Conservation (phyloP, 2,113 vertebrate species). For the Lophius piscatorius region DNA sequence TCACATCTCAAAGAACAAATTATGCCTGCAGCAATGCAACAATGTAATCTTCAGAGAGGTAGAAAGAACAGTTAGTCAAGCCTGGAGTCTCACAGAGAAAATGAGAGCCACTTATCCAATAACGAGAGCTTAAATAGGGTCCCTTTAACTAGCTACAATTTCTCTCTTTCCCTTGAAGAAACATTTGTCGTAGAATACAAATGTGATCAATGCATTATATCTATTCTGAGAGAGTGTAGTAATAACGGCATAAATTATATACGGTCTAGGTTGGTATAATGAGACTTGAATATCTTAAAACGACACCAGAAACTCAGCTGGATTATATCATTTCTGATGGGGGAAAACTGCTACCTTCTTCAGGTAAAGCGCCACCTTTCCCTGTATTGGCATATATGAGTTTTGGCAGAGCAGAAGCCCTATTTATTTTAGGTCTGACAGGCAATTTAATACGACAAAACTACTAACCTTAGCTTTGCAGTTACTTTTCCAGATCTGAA, state of each 20-base stretch:
- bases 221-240: slow-evolving; percentile 77
- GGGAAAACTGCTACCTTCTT: slow-evolving; percentile 72
- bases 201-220: slow-evolving; percentile 82
- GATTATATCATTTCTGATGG: slow-evolving; percentile 80
- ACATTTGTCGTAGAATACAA: slow-evolving; percentile 81
- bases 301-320: slow-evolving; percentile 76
- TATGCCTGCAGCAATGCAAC: slow-evolving; percentile 46
- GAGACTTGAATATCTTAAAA: slow-evolving; percentile 81
- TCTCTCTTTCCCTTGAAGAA: slow-evolving; percentile 76
- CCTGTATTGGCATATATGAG: slow-evolving; percentile 67
- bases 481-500: slow-evolving; percentile 82
- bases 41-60: slow-evolving; percentile 74
- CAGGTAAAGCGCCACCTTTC: slow-evolving; percentile 74
- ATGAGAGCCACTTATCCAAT: slow-evolving; percentile 84
- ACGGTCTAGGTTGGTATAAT: slow-evolving; percentile 75
- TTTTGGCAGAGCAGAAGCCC: slow-evolving; percentile 76
- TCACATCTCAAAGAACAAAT: slow-evolving; percentile 71
- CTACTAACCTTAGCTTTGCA: slow-evolving; percentile 80
- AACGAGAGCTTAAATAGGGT: slow-evolving; percentile 83
- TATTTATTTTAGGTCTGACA: slow-evolving; percentile 81
- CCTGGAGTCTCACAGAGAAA: slow-evolving; percentile 78
- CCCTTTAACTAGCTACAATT: slow-evolving; percentile 79
- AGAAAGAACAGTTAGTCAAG: slow-evolving; percentile 78
- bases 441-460: slow-evolving; percentile 83
- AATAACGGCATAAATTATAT: slow-evolving; percentile 81